A percentile compares a stretch with the other conserved stretches of the same genome.
Evolutionary conservation across 1,140 invertebrate genomes (phyloP).

Genomic region (Pseudomyrmex cubaensis): DNA sequence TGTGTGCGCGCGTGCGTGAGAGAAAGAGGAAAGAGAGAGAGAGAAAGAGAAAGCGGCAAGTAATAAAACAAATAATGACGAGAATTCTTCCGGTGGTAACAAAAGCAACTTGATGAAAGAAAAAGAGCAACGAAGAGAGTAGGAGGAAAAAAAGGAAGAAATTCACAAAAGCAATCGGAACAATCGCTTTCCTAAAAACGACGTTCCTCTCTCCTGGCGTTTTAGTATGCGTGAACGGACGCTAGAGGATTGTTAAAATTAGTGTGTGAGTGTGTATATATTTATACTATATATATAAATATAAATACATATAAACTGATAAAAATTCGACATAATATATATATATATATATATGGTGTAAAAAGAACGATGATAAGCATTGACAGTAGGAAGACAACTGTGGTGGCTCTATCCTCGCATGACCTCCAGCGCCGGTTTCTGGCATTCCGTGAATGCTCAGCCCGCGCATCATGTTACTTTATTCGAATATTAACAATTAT

Average conservation of each 20-base stretch:
- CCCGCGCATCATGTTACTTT: conserved; percentile 82
- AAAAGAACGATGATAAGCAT: conserved; percentile 76
- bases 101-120: conserved; percentile 71
- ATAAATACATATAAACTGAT: conserved; percentile 78
- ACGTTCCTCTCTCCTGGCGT: conserved; percentile 76
- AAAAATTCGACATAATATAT: conserved; percentile 78
- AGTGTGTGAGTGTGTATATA: conserved; percentile 80
- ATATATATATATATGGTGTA: conserved; percentile 78
- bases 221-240: conserved; percentile 78
- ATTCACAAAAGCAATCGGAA: conserved; percentile 56
- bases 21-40: conserved; percentile 22
- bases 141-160: conserved; percentile 33
- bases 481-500: conserved; percentile 84
- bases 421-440: conserved; percentile 79
- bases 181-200: conserved; percentile 73
- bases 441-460: conserved; percentile 84
- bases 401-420: conserved; percentile 84
- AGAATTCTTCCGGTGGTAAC: conserved; percentile 68
- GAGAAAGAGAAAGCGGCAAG: neutral
- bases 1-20: neutral
- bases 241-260: conserved; percentile 79
- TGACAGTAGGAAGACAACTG: conserved; percentile 77
- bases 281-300: conserved; percentile 81
- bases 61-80: conserved; percentile 28
- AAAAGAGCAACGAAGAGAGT: conserved; percentile 66